Percentiles rank a stretch among this genome's conserved stretches.
Conservation (phyloP, 2,888 invertebrate species). For the Pemphredon lugubris region DNA sequence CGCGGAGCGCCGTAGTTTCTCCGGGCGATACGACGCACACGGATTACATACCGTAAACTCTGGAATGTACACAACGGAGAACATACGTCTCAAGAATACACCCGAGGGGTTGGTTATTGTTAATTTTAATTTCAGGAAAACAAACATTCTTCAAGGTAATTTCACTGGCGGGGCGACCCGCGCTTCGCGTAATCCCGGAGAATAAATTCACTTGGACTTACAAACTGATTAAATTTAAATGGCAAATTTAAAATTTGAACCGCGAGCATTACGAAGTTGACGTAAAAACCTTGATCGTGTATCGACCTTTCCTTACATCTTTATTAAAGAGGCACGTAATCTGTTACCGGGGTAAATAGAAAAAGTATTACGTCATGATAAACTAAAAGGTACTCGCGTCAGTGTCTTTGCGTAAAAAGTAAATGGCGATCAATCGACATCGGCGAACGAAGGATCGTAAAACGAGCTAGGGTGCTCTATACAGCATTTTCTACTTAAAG, state of each 20-base stretch:
- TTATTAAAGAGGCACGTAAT: no score
- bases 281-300: no score
- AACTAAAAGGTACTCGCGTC: no score
- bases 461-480: neutral
- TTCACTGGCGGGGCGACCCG: no score
- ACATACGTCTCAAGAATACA: constrained; percentile 8
- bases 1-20: constrained; percentile 13
- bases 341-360: no score
- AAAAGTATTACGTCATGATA: no score
- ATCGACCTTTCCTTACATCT: no score
- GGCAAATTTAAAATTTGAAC: no score
- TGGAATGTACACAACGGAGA: constrained; percentile 6
- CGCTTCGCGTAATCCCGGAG: no score
- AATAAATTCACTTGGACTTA: no score
- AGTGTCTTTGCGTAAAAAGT: neutral
- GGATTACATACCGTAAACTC: constrained; percentile 17
- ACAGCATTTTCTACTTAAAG: neutral
- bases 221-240: no score
- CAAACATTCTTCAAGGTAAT: neutral
- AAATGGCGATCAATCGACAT: neutral
- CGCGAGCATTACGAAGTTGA: no score
- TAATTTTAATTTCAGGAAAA: constrained; percentile 3
- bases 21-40: constrained; percentile 9
- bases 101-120: neutral
- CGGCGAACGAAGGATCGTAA: neutral